Base-by-base conservation (phyloP, 1,140 invertebrate genomes). In the Aplysia californica region DNA sequence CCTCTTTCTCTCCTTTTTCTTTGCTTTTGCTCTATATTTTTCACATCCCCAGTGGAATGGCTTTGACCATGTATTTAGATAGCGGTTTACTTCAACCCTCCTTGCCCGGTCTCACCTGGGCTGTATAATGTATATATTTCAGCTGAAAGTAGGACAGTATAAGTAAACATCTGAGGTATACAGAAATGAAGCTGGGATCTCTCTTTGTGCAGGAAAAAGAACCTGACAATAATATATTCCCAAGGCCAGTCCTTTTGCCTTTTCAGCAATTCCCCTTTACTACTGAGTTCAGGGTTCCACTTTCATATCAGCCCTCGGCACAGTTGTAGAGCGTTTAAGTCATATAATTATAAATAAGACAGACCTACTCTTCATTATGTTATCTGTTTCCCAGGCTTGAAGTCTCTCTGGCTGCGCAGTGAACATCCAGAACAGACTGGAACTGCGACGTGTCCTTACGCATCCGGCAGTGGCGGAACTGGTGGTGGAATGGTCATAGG, bases 351-450 rank as follows among this genome's bases (percentile, higher is more conserved):
- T n/a, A 6, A 61, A 15, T 26, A 5, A n/a, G 20, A 61, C 29
- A n/a, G 5, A 61, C 20, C 10, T n/a, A 61, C 23, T 61, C 58
- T 15, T 26, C 20, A 10, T 23, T 6, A 18, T 66, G 33, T 6
- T 35, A 5, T 26, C 23, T 10, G 33, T 26, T 23, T 26, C 23
- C 38, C 64, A 66, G 64, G 31, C 10, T 35, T 66, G 26, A 66
- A 66, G 38, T 35, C 23, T 35, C 33, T 66, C 4, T 6, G 4
- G 26, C 6, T 66, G 64, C 33, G 26, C 33, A 66, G 38, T 20
- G 64, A 66, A 66, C 64, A 66, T 66, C 64, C 64, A 31, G 64
- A 66, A 23, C 64, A 33, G 64, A 66, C 20, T 35, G 64, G 64
- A 5, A 66, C 3, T 66, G 64, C 4, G 18, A 29, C 33, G 26